Evolutionary conservation across 2,797 vertebrate genomes (phyloP).

Genomic region (Oreonectes daqikongensis): DNA sequence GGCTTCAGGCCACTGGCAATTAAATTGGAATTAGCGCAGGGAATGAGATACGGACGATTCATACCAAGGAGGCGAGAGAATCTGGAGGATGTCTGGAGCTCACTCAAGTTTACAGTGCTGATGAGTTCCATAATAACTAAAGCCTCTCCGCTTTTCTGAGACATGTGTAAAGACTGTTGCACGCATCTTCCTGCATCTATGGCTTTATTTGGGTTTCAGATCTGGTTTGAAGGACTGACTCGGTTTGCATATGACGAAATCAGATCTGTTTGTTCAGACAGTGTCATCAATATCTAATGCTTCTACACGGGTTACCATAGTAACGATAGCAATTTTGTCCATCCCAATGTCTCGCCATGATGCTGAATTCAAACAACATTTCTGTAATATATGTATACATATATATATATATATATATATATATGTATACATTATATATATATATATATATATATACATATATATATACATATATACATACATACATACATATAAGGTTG

Average conservation of each 20-base stretch:
- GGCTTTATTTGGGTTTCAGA: constrained; percentile 13
- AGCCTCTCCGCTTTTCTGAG: constrained; percentile 34
- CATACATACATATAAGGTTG: too few species aligned
- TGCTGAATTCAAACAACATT: neutral
- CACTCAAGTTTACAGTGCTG: constrained; percentile 67
- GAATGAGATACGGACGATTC: constrained; percentile 84
- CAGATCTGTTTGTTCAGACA: constrained; percentile 37
- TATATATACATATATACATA: too few species aligned
- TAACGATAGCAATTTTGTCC: constrained; percentile 29
- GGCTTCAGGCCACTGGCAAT: constrained; percentile 99
- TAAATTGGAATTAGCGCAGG: constrained; percentile 99
- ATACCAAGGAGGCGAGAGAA: constrained; percentile 85
- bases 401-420: too few species aligned
- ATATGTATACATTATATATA: too few species aligned
- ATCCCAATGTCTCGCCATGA: constrained; percentile 5
- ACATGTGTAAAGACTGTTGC: constrained; percentile 18
- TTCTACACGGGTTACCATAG: constrained; percentile 43
- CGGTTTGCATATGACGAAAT: constrained; percentile 31
- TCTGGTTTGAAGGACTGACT: neutral
- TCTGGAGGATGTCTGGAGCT: constrained; percentile 83
- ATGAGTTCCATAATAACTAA: constrained; percentile 65
- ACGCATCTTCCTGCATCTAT: neutral
- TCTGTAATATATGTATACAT: too few species aligned
- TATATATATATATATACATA: too few species aligned
- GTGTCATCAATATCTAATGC: constrained; percentile 27